Conservation (phyloP, 2,888 invertebrate genomes). For the Agapostemon virescens region DNA sequence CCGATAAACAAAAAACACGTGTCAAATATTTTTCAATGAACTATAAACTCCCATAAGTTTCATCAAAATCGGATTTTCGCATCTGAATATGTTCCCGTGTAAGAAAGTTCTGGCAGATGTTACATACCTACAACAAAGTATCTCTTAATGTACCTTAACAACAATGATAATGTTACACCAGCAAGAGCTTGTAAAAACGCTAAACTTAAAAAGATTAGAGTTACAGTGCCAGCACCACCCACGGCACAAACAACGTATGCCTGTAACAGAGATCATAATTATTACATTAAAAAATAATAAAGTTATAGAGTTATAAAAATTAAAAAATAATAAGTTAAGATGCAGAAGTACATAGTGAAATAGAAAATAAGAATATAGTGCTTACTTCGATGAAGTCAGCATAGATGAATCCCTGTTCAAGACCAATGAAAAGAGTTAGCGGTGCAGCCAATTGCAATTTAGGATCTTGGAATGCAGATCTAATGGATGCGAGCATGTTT, state of each 20-base stretch:
- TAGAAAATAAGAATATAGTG: not conserved
- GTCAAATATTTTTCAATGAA: no score
- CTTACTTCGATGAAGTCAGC: slow-evolving; percentile 90
- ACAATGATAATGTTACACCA: slow-evolving; percentile 90
- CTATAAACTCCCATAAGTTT: no score
- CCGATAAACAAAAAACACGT: no score
- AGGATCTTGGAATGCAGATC: slow-evolving; percentile 83
- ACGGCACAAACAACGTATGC: slow-evolving; percentile 92
- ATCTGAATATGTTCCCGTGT: no score
- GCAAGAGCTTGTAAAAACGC: slow-evolving; percentile 89
- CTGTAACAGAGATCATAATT: slow-evolving; percentile 80
- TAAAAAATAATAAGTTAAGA: not conserved
- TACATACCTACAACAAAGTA: slow-evolving; percentile 87
- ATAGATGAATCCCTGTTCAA: slow-evolving; percentile 92
- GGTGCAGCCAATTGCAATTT: slow-evolving; percentile 87
- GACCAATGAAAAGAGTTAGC: slow-evolving; percentile 89
- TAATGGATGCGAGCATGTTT: slow-evolving; percentile 80
- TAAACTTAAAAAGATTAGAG: slow-evolving; percentile 87
- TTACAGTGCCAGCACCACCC: slow-evolving; percentile 86
- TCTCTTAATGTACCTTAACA: slow-evolving; percentile 87
- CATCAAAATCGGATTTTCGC: no score
- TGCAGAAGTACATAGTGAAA: not conserved
- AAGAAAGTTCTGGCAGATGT: not conserved
- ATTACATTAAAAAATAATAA: not conserved
- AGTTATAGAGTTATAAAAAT: not conserved